Base-by-base conservation (phyloP, 2,113 vertebrate species). In the Verasper variegatus region DNA sequence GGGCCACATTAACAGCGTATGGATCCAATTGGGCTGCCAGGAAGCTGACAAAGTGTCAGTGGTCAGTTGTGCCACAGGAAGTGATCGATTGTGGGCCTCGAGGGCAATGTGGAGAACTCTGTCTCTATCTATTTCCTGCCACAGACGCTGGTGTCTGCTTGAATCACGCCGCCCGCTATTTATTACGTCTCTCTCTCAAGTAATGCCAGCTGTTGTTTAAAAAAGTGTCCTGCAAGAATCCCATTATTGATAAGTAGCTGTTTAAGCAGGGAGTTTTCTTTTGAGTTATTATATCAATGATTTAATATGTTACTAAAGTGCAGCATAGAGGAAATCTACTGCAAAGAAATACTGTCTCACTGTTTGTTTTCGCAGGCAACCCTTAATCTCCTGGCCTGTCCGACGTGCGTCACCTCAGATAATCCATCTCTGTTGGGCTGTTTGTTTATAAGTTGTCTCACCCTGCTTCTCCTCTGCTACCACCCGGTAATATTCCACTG, bases 21-120 rank as follows among this genome's bases (percentile, higher is more conserved):
- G 91, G 92, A 93, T 93, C 91, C 92, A 93, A 91, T 92, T 91
- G 91, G 85, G 72, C 89, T 91, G 91, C 88, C 91, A 91, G 90
- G 89, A 91, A 91, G 83, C 89, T 91, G 90, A 90, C 89, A 92
- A 84, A 92, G 90, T 93, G 92, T 90, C 88, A 89, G 88, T 88
- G 90, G 91, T 92, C 90, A 92, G 87, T 89, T 63, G 84, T 86
- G 80, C 88, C 89, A 84, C 91, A 91, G 91, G 92, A 92, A 89
- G 86, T 93, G 91, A 92, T 93, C 86, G 91, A 92, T 93, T 91
- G 88, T 87, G 71, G 74, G 88, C 91, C 91, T 91, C 35, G 70
- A 54, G 91, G 91, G 88, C 88, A 91, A 84, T 66, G 78, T 63
- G 71, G 85, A 74, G 82, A 89, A 81, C 80, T 86, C 81, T 84